phyloP scores from a whole-genome alignment of 2,888 invertebrate species.

The Calliopum simillimum region DNA sequence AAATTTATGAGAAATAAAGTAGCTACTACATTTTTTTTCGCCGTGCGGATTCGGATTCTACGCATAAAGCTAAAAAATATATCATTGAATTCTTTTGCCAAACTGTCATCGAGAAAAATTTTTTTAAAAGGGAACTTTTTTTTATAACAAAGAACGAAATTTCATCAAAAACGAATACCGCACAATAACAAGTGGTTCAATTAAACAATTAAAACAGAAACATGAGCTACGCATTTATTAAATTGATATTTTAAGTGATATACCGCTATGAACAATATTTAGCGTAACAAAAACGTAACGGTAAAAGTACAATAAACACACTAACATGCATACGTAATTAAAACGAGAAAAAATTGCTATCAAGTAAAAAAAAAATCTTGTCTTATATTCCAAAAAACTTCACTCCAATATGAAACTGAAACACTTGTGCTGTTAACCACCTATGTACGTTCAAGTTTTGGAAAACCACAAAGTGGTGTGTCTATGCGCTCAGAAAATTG shows the following conservation, averaged over 20 bases:
- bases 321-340: neutral
- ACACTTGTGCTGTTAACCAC: constrained; percentile 4
- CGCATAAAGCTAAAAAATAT: too few relatives aligned
- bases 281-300: too few relatives aligned
- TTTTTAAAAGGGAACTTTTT: too few relatives aligned
- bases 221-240: neutral
- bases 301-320: neutral
- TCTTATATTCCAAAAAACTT: neutral
- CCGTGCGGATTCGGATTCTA: too few relatives aligned
- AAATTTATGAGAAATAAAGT: too few relatives aligned
- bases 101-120: too few relatives aligned
- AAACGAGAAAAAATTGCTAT: neutral
- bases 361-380: neutral
- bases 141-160: too few relatives aligned
- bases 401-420: neutral
- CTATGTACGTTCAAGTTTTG: neutral
- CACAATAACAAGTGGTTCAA: neutral
- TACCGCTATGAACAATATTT: neutral
- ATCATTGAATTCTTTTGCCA: too few relatives aligned
- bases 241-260: neutral
- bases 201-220: neutral
- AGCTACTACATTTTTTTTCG: too few relatives aligned
- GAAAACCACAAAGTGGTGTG: neutral
- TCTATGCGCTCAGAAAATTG: constrained; percentile 29
- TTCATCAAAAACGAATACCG: too few relatives aligned